phyloP scores from a whole-genome alignment of 2,797 vertebrate genomes.

The Enoplosus armatus region DNA sequence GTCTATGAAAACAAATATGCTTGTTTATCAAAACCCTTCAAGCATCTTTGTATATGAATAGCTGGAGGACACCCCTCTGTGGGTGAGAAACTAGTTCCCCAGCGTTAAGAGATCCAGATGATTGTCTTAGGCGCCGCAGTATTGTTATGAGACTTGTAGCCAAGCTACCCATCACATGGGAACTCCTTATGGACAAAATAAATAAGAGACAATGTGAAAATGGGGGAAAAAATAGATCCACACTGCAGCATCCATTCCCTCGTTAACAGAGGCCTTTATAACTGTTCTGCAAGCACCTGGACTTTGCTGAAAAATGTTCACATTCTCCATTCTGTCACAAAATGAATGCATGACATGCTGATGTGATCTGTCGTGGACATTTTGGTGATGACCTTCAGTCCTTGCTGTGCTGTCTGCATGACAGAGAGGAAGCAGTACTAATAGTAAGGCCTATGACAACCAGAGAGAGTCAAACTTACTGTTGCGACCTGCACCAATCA shows the following conservation, averaged over 20 bases:
- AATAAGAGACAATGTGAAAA: slow-evolving; percentile 66
- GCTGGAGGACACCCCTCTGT: slow-evolving; percentile 88
- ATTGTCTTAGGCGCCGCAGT: slow-evolving; percentile 94
- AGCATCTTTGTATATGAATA: slow-evolving; percentile 86
- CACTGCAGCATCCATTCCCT: slow-evolving; percentile 53
- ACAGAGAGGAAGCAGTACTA: slow-evolving; percentile 48
- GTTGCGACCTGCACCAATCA: slow-evolving; percentile 41
- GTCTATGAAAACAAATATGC: slow-evolving; percentile 85
- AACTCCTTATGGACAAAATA: slow-evolving; percentile 78
- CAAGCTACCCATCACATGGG: slow-evolving; percentile 90
- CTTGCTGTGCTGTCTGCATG: slow-evolving; percentile 53
- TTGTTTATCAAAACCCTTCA: slow-evolving; percentile 90
- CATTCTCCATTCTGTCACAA: slow-evolving; percentile 23
- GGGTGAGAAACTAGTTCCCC: slow-evolving; percentile 86
- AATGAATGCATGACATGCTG: slow-evolving; percentile 43
- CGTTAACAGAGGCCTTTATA: slow-evolving; percentile 26
- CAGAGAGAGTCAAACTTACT: slow-evolving; percentile 31
- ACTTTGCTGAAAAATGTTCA: slow-evolving; percentile 27
- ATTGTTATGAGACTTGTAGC: slow-evolving; percentile 88
- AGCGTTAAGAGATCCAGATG: slow-evolving; percentile 88
- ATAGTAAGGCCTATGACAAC: slow-evolving; percentile 38
- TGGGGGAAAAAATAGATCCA: slow-evolving; percentile 57
- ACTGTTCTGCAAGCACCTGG: slow-evolving; percentile 33
- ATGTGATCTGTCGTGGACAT: slow-evolving; percentile 43
- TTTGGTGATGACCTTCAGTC: slow-evolving; percentile 38